Conservation (phyloP, 2,797 vertebrate species). For the Ispidina picta region DNA sequence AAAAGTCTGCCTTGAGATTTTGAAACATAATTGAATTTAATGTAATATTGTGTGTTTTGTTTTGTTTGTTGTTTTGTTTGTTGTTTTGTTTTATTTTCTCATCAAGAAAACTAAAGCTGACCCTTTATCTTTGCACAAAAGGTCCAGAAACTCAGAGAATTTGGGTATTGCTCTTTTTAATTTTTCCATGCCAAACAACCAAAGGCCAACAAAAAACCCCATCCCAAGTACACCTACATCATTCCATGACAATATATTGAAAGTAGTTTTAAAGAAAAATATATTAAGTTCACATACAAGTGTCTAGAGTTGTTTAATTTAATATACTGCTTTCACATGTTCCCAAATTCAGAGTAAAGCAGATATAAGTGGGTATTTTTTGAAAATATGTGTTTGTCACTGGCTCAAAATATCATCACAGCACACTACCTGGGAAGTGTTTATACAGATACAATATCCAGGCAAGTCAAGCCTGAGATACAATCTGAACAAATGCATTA, state of each 20-base stretch:
- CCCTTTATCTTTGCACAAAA: neutral
- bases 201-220: neutral
- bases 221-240: neutral
- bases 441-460: neutral
- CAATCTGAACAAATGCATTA: neutral
- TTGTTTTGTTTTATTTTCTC: too few species aligned
- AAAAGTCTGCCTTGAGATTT: neutral
- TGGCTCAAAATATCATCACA: neutral
- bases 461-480: neutral
- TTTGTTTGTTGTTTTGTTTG: neutral
- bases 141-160: neutral
- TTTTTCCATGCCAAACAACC: neutral
- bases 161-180: neutral
- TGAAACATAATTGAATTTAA: neutral
- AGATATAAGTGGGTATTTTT: neutral
- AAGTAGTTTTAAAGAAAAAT: neutral
- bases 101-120: neutral
- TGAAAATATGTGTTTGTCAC: neutral
- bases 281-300: neutral
- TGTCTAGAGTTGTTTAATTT: neutral
- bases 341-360: neutral
- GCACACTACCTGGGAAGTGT: neutral
- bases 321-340: neutral
- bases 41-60: neutral
- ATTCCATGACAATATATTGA: neutral